Base-by-base conservation (phyloP, 2,888 invertebrate species). In the Autographa gamma region DNA sequence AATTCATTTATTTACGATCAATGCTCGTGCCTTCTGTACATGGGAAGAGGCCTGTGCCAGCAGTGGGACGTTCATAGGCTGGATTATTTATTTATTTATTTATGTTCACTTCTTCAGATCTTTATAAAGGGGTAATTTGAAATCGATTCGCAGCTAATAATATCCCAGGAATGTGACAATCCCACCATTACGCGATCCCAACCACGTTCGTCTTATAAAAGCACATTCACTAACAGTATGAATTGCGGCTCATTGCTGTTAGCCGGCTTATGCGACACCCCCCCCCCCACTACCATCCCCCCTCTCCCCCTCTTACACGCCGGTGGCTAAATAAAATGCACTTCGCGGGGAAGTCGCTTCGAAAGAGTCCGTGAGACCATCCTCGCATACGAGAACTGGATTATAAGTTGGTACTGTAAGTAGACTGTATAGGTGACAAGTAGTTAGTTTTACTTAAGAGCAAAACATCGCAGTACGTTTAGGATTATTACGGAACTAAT, bases 221-320 rank as follows among this genome's bases (percentile, higher is more conserved):
- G 43, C 48, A 56, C 41, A 66, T 52, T 60, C 56, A 32, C 38
- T 11, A 25, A 66, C n/a, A 64, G 18, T 65, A 48, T 67, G 54
- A 54, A 64, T 60, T 71, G 61, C 38, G 38, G 64, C 67, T 63
- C 60, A 74, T 59, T 64, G 38, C 54, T 54, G 61, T 59, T 11
- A 61, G 38, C 16, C 41, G 59, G 41, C 38, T 59, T 67, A 64
- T n/a, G 31, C 16, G 11, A 13, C 5, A 0, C 13, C 9, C 25
- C 5, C n/a, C 31, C 2, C 41, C 14, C n/a, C 9, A 0, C 9
- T 8, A 16, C 52, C 16, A 6, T 6, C 19, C 25, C 8, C n/a
- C 11, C 11, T 19, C 3, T 13, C 9, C 25, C 18, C 14, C 13
- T 9, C 34, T 60, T 62, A 11, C 54, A 16, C 18, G 19, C 31